Base-by-base conservation (phyloP, 2,888 invertebrate genomes). In the Nomada flava region DNA sequence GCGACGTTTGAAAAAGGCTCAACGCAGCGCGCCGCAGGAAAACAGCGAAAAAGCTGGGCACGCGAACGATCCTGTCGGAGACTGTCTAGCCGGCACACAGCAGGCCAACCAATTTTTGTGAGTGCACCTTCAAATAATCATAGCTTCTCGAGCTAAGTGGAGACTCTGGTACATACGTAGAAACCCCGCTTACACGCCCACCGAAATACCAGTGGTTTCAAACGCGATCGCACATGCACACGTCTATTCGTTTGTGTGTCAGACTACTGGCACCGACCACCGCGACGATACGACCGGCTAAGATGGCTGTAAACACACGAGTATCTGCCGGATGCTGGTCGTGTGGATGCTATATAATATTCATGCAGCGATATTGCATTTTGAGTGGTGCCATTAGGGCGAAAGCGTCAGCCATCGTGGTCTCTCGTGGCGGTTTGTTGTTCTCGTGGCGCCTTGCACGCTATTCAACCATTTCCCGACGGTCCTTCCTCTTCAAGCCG, bases 121-220 rank as follows among this genome's bases (percentile, higher is more conserved):
- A 93, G 93, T 92, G 92, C 92, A 93, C 84, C 90, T 89, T 91
- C 88, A 92, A 92, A 92, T 92, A 92, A 91, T 92, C 92, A 90
- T 92, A 90, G 88, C 86, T 84, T 63, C 69, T 83, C 63, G 72
- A 69, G 80, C 79, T 88, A 89, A 89, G 88, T 88, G 89, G 80
- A 79, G 82, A 83, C 70, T 60, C 78, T 75, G 75, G 57, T 73
- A 50, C 62, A 29, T 52, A 76, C 57, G n/a, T 29, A 23, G 52
- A 70, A 52, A 77, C 72, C 55, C 62, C 20, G 18, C 4, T 36
- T 11, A 42, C 47, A 47, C 23, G 36, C n/a, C 18, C 20, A 4
- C 57, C 23, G 23, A 11, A 26, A 20, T 26, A 57, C 26, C 13
- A 57, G 57, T 20, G 57, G 26, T 23, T 23, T n/a, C n/a, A 74